A percentile compares a stretch with the other conserved stretches of the same genome.
These are phyloP conservation scores for Platalea minor DNA, from an alignment of 2,797 vertebrate species.

Conservation along the genomic window DNA sequence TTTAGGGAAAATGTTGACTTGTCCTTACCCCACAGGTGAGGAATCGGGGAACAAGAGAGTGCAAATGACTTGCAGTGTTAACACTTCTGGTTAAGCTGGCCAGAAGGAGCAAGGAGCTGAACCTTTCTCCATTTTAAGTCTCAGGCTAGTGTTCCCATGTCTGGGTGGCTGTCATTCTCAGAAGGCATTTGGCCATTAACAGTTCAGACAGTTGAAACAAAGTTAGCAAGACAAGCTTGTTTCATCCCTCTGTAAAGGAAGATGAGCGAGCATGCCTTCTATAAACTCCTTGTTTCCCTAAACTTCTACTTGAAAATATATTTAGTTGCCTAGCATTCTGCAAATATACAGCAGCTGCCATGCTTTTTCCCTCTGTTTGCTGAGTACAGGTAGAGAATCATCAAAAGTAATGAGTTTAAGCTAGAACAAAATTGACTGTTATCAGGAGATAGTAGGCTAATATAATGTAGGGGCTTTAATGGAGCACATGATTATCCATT, in stretches of 20 bases:
- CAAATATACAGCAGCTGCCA: neutral
- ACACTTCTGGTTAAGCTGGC: neutral
- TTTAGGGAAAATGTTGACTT: neutral
- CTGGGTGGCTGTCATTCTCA: neutral
- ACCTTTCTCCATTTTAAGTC: neutral
- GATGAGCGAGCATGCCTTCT: neutral
- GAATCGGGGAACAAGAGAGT: neutral
- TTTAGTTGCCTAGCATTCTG: neutral
- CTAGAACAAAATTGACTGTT: neutral
- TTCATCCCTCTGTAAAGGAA: neutral
- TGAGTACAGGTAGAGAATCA: neutral
- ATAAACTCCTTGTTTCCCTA: neutral
- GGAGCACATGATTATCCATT: neutral
- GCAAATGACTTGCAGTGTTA: neutral
- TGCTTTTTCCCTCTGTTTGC: neutral
- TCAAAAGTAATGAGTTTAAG: neutral
- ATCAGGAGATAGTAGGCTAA: neutral
- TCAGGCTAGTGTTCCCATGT: accelerated
- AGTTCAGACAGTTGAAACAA: neutral
- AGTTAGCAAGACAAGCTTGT: neutral
- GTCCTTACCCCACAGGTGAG: neutral
- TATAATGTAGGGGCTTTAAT: neutral
- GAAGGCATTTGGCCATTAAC: neutral
- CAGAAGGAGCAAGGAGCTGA: neutral
- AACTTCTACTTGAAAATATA: neutral